Conservation (phyloP, 2,888 invertebrate species). For the Agrotis segetum region DNA sequence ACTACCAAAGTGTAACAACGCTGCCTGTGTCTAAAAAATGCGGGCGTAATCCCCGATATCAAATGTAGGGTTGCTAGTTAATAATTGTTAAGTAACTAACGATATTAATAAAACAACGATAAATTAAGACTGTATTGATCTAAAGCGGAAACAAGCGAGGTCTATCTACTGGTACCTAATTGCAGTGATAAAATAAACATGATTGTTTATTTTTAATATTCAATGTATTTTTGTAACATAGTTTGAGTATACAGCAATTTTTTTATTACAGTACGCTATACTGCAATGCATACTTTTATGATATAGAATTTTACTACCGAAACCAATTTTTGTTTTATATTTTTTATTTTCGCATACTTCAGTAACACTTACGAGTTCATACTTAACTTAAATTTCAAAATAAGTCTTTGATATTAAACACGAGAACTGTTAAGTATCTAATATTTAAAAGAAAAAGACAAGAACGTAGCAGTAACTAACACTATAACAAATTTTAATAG, state of each 20-base stretch:
- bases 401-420: too few species aligned
- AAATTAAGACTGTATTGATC: constrained; percentile 8
- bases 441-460: background rate
- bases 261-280: too few species aligned
- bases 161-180: constrained; percentile 17
- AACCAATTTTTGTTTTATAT: background rate
- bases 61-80: too few species aligned
- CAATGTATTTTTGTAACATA: background rate
- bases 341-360: too few species aligned
- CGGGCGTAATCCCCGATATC: too few species aligned
- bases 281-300: background rate
- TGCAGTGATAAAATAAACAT: constrained; percentile 23
- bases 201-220: constrained; percentile 18
- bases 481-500: too few species aligned
- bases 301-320: constrained; percentile 1
- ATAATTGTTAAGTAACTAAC: background rate
- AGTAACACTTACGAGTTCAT: too few species aligned
- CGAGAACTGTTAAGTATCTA: too few species aligned
- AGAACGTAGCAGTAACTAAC: background rate
- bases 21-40: too few species aligned
- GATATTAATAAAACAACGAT: constrained; percentile 8
- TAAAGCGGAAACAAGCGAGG: constrained; percentile 25
- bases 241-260: too few species aligned
- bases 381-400: too few species aligned
- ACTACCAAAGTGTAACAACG: too few species aligned